phyloP scores from a whole-genome alignment of 2,113 vertebrate species.

The Bettongia penicillata region DNA sequence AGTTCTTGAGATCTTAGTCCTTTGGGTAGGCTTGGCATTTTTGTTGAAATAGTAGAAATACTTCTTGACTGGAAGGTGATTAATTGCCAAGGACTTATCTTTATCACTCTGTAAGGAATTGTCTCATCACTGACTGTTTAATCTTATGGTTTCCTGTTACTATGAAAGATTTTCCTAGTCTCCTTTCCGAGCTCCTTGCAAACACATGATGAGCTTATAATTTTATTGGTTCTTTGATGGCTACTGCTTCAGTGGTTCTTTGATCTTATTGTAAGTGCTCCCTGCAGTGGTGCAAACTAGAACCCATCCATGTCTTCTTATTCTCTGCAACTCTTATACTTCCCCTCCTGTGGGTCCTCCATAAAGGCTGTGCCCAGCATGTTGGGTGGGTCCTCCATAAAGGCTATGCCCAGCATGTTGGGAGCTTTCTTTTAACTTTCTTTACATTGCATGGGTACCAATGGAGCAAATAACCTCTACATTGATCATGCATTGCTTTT shows the following conservation, averaged over 20 bases:
- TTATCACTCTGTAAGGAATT: neutral
- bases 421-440: neutral
- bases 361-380: neutral
- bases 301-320: neutral
- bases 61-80: neutral
- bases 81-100: neutral
- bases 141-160: neutral
- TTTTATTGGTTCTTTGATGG: neutral
- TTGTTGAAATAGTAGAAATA: neutral
- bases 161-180: neutral
- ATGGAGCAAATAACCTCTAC: neutral
- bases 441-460: neutral
- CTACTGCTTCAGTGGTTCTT: neutral
- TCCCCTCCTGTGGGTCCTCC: neutral
- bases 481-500: no score
- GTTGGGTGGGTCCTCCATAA: neutral
- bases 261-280: neutral
- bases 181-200: neutral
- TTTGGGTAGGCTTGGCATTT: neutral
- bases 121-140: neutral
- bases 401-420: neutral
- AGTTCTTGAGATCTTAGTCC: neutral
- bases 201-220: neutral
- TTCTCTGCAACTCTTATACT: neutral
- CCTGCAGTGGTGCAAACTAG: neutral